Conservation (phyloP, 2,113 vertebrate species). For the Phalacrocorax aristotelis region DNA sequence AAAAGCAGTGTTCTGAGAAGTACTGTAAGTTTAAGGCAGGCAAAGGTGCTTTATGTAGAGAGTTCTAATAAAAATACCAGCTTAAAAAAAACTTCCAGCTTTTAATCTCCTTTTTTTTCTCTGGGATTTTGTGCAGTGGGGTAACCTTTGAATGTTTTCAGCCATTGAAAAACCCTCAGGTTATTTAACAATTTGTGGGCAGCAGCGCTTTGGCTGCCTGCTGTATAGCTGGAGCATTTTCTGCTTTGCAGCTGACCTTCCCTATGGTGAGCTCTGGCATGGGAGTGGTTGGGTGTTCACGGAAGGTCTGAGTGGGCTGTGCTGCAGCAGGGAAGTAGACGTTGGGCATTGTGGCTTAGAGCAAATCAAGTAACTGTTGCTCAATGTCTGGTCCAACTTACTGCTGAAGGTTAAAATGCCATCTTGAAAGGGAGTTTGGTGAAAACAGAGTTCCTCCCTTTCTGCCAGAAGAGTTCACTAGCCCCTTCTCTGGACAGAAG, state of each 20-base stretch:
- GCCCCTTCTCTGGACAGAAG: not conserved
- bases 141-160: not conserved
- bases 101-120: not conserved
- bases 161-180: not conserved
- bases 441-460: not conserved
- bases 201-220: not conserved
- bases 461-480: not conserved
- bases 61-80: slow-evolving; percentile 69
- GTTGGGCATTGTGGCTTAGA: not conserved
- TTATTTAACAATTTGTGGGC: not conserved
- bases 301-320: not conserved
- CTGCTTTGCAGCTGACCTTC: not conserved
- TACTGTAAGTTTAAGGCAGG: slow-evolving; percentile 39
- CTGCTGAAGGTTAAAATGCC: not conserved
- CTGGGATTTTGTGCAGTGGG: not conserved
- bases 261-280: not conserved
- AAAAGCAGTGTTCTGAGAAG: not conserved
- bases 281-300: not conserved
- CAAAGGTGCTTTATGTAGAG: slow-evolving; percentile 54
- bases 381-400: not conserved
- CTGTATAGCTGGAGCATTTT: not conserved
- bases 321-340: not conserved
- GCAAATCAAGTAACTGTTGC: not conserved
- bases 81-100: slow-evolving; percentile 3
- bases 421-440: not conserved